Evolutionary conservation across 2,888 invertebrate species (phyloP), one percentile per base, ranked within the genome.

Genomic region (Phyllotreta cruciferae): DNA sequence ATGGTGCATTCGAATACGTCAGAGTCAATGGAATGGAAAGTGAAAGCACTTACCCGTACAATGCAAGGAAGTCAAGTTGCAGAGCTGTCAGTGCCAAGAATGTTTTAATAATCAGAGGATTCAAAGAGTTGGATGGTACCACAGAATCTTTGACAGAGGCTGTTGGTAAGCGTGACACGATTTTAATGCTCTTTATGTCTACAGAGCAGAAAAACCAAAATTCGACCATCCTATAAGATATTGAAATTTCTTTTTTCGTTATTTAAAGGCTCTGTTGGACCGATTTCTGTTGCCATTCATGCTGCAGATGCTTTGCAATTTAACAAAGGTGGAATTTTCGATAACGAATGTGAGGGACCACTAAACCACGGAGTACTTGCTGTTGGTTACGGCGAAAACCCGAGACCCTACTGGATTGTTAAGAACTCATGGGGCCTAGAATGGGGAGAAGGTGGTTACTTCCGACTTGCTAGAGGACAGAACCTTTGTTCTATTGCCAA

Each of bases 1-100:
- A 91, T 81, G 84, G 88, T 75, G 92, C 92, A 62, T 93, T 92
- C 84, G 83, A 87, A 75, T 92, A 92, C 77, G 86, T 92, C 72
- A 87, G 86, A 78, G 92, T 92, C 78, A 84, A 84, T 60, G 96
- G 95, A 66, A 85, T 96, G 73, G 94, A 94, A 79, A 93, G 92
- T 0, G 94, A 95, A 81, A 84, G 83, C 60, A 82, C 86, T 4
- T 96, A 96, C 80, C 91, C 93, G 0, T 96, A 95, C 78, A 55
- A 62, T 56, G 64, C 42, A 4, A 34, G 6, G 1, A 56, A 64
- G 11, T 3, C 9, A 11, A 6, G 34, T 5, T 60, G 61, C 6
- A 8, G 6, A 0, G 71, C 70, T 47, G 53, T 44, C 11, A 63
- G 52, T 11, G 53, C 42, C 24, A 24, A 10, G n/a, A 34, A 8